Conservation (phyloP, 2,113 vertebrate genomes). For the Corythornis madagascariensis region DNA sequence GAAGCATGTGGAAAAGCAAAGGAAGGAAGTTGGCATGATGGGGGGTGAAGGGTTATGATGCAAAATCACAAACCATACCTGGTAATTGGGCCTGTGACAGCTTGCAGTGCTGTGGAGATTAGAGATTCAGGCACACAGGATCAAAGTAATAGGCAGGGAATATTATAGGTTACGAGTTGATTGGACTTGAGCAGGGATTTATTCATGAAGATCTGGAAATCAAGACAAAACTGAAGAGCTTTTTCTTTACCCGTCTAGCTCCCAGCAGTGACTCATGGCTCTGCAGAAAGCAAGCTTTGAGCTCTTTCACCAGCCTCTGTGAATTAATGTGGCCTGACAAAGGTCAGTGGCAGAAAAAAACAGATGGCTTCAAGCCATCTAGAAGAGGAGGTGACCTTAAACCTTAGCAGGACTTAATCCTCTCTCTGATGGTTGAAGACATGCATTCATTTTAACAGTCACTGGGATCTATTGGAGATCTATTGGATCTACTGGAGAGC, state of each 20-base stretch:
- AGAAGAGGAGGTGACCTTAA: slow-evolving; percentile 29
- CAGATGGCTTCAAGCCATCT: not conserved
- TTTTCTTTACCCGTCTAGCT: slow-evolving; percentile 19
- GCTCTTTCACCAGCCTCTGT: not conserved
- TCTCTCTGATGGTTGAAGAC: not conserved
- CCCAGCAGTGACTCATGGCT: not conserved
- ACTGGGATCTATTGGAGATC: not conserved
- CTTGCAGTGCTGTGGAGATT: not conserved
- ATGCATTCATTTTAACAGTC: not conserved
- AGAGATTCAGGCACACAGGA: not conserved
- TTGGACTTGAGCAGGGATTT: slow-evolving; percentile 4
- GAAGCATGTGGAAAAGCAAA: not conserved
- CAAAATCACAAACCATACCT: not conserved
- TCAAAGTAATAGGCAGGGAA: not conserved
- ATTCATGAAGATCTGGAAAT: slow-evolving; percentile 23
- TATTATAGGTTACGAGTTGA: not conserved
- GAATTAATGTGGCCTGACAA: slow-evolving; percentile 7
- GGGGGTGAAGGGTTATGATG: rapidly evolving
- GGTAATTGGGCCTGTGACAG: not conserved
- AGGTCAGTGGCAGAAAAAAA: slow-evolving; percentile 35
- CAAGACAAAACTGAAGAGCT: slow-evolving; percentile 14
- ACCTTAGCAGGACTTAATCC: slow-evolving; percentile 34
- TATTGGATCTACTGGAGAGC: too few species aligned
- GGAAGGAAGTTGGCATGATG: not conserved
- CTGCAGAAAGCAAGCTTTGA: not conserved